These are phyloP conservation scores for Penaeus vannamei DNA, from an alignment of 1,140 invertebrate species.

Conservation along the genomic window DNA sequence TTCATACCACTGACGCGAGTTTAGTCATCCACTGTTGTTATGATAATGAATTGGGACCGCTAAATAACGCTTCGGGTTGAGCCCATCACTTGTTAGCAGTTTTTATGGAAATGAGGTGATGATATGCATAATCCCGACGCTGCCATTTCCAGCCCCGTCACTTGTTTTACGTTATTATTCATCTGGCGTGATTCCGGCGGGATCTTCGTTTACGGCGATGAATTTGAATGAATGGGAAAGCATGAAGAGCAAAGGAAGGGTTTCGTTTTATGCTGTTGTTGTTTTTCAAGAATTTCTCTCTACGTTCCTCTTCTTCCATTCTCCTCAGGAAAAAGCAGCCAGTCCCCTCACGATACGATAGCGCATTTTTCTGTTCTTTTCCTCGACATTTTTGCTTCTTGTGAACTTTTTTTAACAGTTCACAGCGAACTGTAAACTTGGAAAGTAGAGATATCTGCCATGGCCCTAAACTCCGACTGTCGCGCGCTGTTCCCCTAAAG, in stretches of 20 bases:
- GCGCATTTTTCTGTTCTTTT: conserved; percentile 8
- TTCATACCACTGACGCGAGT: background rate
- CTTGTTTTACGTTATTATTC: too few relatives aligned
- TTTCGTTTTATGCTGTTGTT: too few relatives aligned
- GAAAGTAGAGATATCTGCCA: conserved; percentile 58
- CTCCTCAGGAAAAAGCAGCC: too few relatives aligned
- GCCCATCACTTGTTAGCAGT: conserved; percentile 38
- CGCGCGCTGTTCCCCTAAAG: conserved; percentile 56
- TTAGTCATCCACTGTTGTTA: conserved; percentile 12
- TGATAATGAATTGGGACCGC: background rate
- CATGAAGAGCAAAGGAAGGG: too few relatives aligned
- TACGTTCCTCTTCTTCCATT: too few relatives aligned
- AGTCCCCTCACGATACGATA: too few relatives aligned
- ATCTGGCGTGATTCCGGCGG: conserved; percentile 10
- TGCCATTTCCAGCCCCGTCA: background rate
- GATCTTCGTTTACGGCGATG: too few relatives aligned
- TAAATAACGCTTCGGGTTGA: background rate
- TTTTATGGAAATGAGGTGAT: conserved; percentile 51
- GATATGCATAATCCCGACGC: conserved; percentile 49
- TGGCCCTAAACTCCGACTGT: conserved; percentile 57
- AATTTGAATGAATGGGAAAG: too few relatives aligned
- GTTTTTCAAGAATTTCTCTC: too few relatives aligned
- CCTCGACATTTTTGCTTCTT: background rate
- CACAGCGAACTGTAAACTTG: conserved; percentile 48
- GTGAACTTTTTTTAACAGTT: conserved; percentile 34